These are phyloP conservation scores for Tiliacea citrago DNA, from an alignment of 2,888 invertebrate genomes.

Conservation along the genomic window DNA sequence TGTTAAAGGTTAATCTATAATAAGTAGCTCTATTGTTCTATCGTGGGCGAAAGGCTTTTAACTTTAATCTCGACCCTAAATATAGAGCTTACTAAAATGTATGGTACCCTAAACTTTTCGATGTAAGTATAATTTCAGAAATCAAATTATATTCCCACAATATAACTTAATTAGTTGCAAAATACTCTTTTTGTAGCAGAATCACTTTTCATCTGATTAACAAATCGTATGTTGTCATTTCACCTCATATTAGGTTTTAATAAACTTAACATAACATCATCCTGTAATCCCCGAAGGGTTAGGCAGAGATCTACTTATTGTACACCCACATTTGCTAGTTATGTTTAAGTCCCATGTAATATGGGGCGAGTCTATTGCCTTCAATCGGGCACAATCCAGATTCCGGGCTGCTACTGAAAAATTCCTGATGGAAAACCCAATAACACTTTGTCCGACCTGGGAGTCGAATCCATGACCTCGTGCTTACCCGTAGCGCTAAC, in stretches of 20 bases:
- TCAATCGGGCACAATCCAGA: too few species aligned
- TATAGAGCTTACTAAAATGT: constrained; percentile 34
- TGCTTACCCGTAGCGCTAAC: too few species aligned
- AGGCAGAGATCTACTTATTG: too few species aligned
- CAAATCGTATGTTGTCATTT: not conserved
- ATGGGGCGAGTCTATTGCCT: too few species aligned
- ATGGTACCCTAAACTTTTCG: constrained; percentile 25
- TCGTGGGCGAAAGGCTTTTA: constrained; percentile 13
- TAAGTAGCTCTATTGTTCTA: constrained; percentile 17
- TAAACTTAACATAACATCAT: too few species aligned
- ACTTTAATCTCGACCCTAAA: constrained; percentile 45
- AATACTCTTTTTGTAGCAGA: not conserved
- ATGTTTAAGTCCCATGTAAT: too few species aligned
- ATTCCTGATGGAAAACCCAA: too few species aligned
- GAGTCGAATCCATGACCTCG: too few species aligned
- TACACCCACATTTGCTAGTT: too few species aligned
- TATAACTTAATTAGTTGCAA: not conserved
- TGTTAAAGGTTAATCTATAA: constrained; percentile 12
- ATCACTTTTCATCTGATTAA: not conserved
- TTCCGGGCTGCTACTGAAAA: too few species aligned
- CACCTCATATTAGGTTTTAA: not conserved
- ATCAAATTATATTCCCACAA: constrained; percentile 11
- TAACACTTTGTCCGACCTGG: too few species aligned
- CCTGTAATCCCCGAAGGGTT: too few species aligned
- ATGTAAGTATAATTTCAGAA: constrained; percentile 11